These are phyloP conservation scores for Pammene aurita DNA, from an alignment of 2,888 invertebrate genomes.

Conservation along the genomic window DNA sequence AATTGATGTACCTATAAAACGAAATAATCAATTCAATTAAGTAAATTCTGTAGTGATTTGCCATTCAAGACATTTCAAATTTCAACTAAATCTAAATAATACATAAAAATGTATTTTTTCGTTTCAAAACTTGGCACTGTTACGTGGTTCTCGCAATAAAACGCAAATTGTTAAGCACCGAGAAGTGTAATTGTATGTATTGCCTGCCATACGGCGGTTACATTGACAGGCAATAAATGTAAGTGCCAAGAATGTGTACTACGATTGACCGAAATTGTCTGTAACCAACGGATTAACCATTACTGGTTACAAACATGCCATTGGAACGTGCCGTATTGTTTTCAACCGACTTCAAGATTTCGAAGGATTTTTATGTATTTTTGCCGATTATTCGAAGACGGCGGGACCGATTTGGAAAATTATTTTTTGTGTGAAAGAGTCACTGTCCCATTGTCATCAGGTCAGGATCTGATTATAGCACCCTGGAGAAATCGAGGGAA, in stretches of 20 bases:
- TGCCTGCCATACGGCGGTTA: slow-evolving; percentile 21
- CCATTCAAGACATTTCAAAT: no score
- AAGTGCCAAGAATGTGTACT: slow-evolving; percentile 24
- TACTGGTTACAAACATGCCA: slow-evolving; percentile 10
- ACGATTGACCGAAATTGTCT: slow-evolving; percentile 20
- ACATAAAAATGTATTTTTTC: neutral
- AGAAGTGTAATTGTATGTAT: slow-evolving; percentile 31
- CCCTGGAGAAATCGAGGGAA: no score
- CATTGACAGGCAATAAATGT: slow-evolving; percentile 20
- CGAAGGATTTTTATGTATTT: no score
- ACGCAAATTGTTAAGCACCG: slow-evolving; percentile 13
- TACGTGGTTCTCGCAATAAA: slow-evolving; percentile 24
- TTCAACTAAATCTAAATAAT: neutral
- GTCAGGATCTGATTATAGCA: no score
- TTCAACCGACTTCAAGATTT: no score
- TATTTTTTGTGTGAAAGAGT: no score
- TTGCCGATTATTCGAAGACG: no score
- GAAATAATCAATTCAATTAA: neutral
- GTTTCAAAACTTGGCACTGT: slow-evolving; percentile 4
- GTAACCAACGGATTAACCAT: slow-evolving; percentile 23
- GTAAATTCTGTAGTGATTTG: neutral
- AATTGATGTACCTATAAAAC: no score
- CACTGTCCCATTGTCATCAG: no score
- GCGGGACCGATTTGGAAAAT: no score
- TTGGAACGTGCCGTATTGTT: slow-evolving; percentile 16